Evolutionary conservation across 2,888 invertebrate species (phyloP).

Genomic region (Pyrrhosoma nymphula): DNA sequence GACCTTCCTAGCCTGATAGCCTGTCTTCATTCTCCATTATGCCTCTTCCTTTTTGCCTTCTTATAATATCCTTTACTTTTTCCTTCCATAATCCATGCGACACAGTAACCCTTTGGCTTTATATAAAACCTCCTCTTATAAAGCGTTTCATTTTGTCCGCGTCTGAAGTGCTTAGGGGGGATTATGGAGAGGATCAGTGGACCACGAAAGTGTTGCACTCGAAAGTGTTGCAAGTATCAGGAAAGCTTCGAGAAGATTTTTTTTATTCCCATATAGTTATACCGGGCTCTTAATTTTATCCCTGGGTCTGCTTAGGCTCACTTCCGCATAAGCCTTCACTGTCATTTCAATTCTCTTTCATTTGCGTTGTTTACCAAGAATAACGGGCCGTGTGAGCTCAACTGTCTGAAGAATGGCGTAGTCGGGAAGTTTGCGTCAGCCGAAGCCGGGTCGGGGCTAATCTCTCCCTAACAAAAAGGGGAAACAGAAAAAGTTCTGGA

Average conservation of each 20-base stretch:
- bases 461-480: background rate
- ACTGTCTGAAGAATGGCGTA: slow-evolving; percentile 20
- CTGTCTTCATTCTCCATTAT: no score
- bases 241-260: background rate
- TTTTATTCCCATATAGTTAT: background rate
- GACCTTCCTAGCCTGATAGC: no score
- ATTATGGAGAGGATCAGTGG: background rate
- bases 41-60: background rate
- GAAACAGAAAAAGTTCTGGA: background rate
- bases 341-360: slow-evolving; percentile 44
- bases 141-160: background rate
- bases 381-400: background rate
- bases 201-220: background rate
- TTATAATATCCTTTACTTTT: background rate
- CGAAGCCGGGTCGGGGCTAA: background rate
- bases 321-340: background rate
- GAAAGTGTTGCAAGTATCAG: background rate
- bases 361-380: slow-evolving; percentile 38
- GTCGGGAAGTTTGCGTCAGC: slow-evolving; percentile 32
- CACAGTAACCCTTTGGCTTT: background rate
- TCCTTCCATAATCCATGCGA: background rate
- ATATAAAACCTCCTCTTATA: background rate
- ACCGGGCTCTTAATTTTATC: background rate
- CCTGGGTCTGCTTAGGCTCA: no score
- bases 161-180: background rate